A percentile compares a stretch with the other conserved stretches of the same genome.
These are phyloP conservation scores for Stigmatopora nigra DNA, from an alignment of 2,113 vertebrate genomes.

Conservation along the genomic window DNA sequence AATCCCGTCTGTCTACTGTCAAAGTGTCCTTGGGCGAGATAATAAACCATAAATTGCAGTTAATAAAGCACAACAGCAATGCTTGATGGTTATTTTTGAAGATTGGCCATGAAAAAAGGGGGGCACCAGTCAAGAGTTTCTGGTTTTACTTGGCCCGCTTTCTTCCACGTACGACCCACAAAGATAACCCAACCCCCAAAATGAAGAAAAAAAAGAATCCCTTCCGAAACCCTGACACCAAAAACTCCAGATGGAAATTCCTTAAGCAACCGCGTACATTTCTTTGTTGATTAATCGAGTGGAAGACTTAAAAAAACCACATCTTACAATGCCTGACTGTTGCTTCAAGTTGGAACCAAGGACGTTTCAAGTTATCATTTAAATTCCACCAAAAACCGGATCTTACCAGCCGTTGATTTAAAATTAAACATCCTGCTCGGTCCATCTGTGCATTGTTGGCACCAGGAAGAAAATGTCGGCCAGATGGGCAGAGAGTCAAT, in stretches of 20 bases:
- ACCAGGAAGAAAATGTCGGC: conserved; percentile 3
- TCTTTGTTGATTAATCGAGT: background rate
- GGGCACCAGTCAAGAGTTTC: background rate
- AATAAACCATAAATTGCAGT: background rate
- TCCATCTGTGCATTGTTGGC: conserved; percentile 3
- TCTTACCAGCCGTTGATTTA: background rate
- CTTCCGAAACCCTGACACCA: background rate
- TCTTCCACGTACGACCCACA: background rate
- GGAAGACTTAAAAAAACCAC: background rate
- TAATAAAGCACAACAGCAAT: background rate
- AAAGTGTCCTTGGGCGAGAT: too few species aligned
- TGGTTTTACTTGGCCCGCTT: background rate
- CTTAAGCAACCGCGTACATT: background rate
- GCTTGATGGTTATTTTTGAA: background rate
- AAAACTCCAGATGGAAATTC: conserved; percentile 5
- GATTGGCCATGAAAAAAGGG: background rate
- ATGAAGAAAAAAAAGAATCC: background rate
- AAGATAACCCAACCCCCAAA: background rate
- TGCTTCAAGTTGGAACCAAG: background rate
- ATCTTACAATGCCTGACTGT: background rate
- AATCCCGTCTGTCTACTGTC: too few species aligned
- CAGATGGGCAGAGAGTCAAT: background rate
- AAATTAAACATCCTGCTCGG: background rate
- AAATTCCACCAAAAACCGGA: background rate
- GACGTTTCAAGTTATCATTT: background rate